Conservation (phyloP, 2,113 vertebrate species). For the Sciurus niger region DNA sequence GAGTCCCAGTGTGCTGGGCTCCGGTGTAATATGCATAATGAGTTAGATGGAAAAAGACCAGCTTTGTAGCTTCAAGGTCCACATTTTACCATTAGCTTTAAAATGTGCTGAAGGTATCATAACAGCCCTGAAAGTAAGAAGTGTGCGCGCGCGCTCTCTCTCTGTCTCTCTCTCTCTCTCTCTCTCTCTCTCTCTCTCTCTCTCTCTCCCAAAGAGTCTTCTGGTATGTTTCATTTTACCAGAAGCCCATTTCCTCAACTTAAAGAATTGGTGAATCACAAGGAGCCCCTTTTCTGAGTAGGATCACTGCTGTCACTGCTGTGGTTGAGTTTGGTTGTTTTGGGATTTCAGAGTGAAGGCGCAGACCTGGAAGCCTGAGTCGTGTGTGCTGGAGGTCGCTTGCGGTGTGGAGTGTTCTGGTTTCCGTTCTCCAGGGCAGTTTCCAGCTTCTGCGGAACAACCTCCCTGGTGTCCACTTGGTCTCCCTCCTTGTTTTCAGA, state of each 20-base stretch:
- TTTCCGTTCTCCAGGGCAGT: neutral
- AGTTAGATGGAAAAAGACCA: neutral
- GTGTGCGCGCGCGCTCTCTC: neutral
- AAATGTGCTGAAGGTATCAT: neutral
- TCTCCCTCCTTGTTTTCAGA: neutral
- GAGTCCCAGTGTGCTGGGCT: neutral
- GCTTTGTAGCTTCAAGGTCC: neutral
- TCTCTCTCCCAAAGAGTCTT: too few species aligned
- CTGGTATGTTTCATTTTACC: neutral
- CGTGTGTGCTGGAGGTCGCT: rapidly evolving
- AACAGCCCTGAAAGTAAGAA: neutral
- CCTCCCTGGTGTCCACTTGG: neutral
- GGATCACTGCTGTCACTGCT: neutral
- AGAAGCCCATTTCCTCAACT: neutral
- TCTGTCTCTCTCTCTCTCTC: neutral
- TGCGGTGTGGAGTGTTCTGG: neutral
- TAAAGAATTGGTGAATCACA: neutral
- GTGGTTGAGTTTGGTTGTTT: neutral
- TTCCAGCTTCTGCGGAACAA: neutral
- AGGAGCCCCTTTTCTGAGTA: neutral
- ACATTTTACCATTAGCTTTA: neutral
- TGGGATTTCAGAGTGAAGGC: neutral
- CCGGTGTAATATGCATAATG: rapidly evolving
- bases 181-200: neutral
- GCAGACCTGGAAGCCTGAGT: neutral